Evolutionary conservation across 2,113 vertebrate genomes (phyloP).

Genomic region (Oncorhynchus nerka): DNA sequence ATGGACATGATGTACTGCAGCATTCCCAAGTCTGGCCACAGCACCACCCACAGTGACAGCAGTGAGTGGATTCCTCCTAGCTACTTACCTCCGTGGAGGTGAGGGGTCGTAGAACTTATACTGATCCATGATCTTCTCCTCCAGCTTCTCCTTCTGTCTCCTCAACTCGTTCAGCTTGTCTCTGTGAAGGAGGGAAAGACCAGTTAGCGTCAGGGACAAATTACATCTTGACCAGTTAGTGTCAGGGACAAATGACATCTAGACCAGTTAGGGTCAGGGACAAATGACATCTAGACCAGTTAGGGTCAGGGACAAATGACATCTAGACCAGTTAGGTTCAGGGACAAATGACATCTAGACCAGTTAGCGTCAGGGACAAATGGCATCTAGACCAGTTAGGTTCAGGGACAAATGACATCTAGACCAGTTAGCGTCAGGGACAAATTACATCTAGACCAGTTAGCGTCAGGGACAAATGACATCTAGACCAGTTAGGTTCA

Average conservation of each 20-base stretch:
- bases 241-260: not conserved
- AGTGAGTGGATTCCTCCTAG: not conserved
- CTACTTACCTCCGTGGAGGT: constrained; percentile 88
- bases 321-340: not conserved
- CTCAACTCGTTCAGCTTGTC: constrained; percentile 97
- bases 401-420: not conserved
- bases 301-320: not conserved
- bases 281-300: no score
- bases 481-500: no score
- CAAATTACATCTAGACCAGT: no score
- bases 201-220: not conserved
- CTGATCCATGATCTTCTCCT: constrained; percentile 99
- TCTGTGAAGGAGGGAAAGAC: constrained; percentile 61
- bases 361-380: not conserved
- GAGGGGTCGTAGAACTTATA: constrained; percentile 99
- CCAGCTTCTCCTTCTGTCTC: constrained; percentile 96
- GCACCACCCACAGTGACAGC: not conserved
- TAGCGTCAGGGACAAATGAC: not conserved
- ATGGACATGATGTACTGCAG: no score
- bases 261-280: no score
- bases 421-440: no score
- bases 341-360: no score
- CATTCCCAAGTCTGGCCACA: not conserved
- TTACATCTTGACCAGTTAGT: no score
- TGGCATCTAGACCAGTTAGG: no score